Evolutionary conservation across 2,888 invertebrate species (phyloP).

Genomic region (Ennomos quercinarius): DNA sequence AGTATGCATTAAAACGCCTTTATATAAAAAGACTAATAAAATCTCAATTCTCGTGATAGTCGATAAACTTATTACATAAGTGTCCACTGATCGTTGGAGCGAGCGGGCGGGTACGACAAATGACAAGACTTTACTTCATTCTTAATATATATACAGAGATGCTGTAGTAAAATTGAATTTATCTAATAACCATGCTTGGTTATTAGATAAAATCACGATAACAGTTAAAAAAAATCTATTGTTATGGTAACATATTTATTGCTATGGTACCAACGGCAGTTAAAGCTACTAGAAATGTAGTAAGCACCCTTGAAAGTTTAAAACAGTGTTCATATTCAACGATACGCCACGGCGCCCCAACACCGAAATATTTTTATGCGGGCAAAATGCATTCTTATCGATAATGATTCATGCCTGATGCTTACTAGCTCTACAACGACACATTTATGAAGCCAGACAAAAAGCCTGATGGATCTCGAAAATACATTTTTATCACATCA

Average conservation of each 20-base stretch:
- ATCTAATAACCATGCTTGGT: not conserved
- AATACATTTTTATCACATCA: slow-evolving; percentile 23
- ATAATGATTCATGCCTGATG: not conserved
- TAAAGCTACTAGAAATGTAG: no score
- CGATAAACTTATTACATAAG: slow-evolving; percentile 73
- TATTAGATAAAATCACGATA: no score
- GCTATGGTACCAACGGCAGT: no score
- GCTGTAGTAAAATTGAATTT: slow-evolving; percentile 11
- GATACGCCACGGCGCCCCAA: no score
- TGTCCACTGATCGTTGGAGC: slow-evolving; percentile 63
- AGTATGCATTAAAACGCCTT: not conserved
- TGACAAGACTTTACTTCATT: slow-evolving; percentile 64
- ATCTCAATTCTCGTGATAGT: slow-evolving; percentile 54
- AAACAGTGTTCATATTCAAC: not conserved
- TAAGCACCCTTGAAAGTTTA: not conserved
- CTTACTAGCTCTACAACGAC: not conserved
- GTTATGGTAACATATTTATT: no score
- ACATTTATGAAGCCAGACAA: slow-evolving; percentile 6
- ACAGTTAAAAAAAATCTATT: no score
- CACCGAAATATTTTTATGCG: no score
- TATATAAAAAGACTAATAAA: slow-evolving; percentile 44
- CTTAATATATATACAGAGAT: slow-evolving; percentile 15
- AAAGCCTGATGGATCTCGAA: slow-evolving; percentile 11
- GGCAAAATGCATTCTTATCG: no score
- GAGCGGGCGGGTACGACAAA: slow-evolving; percentile 62